These are phyloP conservation scores for Anas acuta DNA, from an alignment of 2,797 vertebrate genomes.

Conservation along the genomic window DNA sequence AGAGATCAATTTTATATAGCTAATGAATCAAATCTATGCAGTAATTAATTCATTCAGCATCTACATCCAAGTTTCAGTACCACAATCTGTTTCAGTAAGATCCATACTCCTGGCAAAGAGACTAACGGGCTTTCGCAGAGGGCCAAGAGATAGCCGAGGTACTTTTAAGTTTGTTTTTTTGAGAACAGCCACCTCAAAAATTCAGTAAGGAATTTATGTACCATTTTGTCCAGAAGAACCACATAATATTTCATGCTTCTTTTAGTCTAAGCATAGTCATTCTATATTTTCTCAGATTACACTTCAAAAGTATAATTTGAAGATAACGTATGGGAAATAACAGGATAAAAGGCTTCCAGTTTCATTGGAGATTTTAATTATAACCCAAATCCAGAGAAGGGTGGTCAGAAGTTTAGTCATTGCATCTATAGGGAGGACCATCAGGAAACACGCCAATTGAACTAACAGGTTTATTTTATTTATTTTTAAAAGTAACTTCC, in stretches of 20 bases:
- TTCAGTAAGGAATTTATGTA: not conserved
- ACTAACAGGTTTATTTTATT: not conserved
- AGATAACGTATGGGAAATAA: not conserved
- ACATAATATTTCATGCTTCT: not conserved
- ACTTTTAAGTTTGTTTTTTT: not conserved
- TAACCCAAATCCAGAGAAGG: not conserved
- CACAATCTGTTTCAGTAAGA: not conserved
- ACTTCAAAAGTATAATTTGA: not conserved
- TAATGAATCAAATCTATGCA: not conserved
- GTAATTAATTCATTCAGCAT: not conserved
- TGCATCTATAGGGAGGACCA: not conserved
- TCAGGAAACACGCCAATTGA: not conserved
- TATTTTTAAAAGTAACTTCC: not conserved
- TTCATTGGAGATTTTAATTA: not conserved
- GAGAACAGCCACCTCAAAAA: not conserved
- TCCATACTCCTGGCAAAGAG: not conserved
- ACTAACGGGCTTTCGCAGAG: not conserved
- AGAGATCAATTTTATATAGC: not conserved
- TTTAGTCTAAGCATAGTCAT: not conserved
- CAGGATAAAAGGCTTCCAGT: not conserved
- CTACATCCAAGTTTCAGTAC: not conserved
- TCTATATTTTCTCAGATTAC: not conserved
- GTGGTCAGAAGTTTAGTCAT: not conserved
- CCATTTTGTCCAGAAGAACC: not conserved
- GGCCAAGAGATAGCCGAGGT: not conserved